phyloP scores from a whole-genome alignment of 1,140 invertebrate species.

The Drosophila ohnishii region DNA sequence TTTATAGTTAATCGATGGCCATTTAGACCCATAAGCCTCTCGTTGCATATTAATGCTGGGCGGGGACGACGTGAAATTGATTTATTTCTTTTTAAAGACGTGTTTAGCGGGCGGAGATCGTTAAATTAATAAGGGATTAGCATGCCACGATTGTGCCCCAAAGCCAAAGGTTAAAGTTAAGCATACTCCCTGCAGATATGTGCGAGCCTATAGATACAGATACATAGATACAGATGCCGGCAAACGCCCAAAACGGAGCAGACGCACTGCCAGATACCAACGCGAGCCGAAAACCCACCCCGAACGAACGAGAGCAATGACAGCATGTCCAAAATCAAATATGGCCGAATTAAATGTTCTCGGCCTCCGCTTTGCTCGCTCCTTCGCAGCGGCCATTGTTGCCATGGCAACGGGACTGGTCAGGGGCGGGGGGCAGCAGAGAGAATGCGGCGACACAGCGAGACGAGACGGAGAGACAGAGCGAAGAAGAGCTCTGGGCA shows the following conservation, averaged over 20 bases:
- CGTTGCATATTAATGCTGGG: constrained; percentile 68
- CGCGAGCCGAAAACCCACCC: constrained; percentile 40
- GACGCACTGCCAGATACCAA: constrained; percentile 38
- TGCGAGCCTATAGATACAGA: constrained; percentile 4
- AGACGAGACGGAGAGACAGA: constrained; percentile 1
- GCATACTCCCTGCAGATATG: constrained; percentile 1
- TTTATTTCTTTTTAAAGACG: constrained; percentile 80
- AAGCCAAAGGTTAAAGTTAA: constrained; percentile 23
- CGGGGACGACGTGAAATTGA: constrained; percentile 53
- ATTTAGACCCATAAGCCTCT: constrained; percentile 64
- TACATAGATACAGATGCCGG: constrained; percentile 13
- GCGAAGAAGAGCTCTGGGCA: constrained; percentile 33
- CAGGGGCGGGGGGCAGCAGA: not conserved
- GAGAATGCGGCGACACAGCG: not conserved
- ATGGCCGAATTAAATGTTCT: constrained; percentile 79
- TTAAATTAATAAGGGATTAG: constrained; percentile 63
- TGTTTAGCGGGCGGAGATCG: constrained; percentile 67
- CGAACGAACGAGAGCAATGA: constrained; percentile 55
- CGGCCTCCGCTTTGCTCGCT: constrained; percentile 65
- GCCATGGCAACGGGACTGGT: constrained; percentile 57
- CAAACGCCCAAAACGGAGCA: constrained; percentile 54
- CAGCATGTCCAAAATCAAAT: constrained; percentile 81
- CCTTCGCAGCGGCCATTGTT: constrained; percentile 78
- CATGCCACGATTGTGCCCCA: constrained; percentile 45
- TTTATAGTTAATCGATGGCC: constrained; percentile 77